A percentile compares a stretch with the other conserved stretches of the same genome.
Conservation (phyloP, 1,140 invertebrate species). For the Phortica variegata region DNA sequence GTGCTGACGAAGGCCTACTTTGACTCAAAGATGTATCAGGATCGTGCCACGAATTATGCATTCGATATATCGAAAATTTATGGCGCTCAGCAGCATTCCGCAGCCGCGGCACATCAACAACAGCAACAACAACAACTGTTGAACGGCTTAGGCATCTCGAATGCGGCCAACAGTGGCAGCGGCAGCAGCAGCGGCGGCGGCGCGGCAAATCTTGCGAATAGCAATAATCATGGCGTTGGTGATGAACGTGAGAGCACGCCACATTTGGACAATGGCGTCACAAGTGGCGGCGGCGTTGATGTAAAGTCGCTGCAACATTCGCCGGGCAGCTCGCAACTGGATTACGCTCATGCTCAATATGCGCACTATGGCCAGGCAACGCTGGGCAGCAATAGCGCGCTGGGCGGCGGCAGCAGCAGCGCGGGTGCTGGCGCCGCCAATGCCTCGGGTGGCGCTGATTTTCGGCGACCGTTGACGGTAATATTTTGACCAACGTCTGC, state of each 20-base stretch:
- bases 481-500: slow-evolving; percentile 77
- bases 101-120: slow-evolving; percentile 41
- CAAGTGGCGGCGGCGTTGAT: slow-evolving; percentile 22
- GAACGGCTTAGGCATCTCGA: slow-evolving; percentile 22
- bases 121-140: slow-evolving; percentile 41
- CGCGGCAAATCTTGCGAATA: slow-evolving; percentile 28
- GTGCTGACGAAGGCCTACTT: slow-evolving; percentile 78
- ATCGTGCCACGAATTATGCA: slow-evolving; percentile 66
- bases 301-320: slow-evolving; percentile 48
- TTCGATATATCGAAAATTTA: slow-evolving; percentile 74
- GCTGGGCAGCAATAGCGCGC: slow-evolving; percentile 16
- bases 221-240: slow-evolving; percentile 44
- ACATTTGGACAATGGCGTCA: slow-evolving; percentile 40
- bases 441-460: slow-evolving; percentile 64
- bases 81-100: slow-evolving; percentile 42
- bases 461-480: slow-evolving; percentile 76
- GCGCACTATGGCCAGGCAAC: slow-evolving; percentile 51
- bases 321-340: slow-evolving; percentile 44
- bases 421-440: slow-evolving; percentile 42
- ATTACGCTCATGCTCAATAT: slow-evolving; percentile 46
- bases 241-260: slow-evolving; percentile 51
- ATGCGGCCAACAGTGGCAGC: slow-evolving; percentile 26
- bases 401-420: slow-evolving; percentile 42
- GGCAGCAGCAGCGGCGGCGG: slow-evolving; percentile 23
- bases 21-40: slow-evolving; percentile 78